Conservation (phyloP, 2,888 invertebrate genomes). For the Campoplex capitator region DNA sequence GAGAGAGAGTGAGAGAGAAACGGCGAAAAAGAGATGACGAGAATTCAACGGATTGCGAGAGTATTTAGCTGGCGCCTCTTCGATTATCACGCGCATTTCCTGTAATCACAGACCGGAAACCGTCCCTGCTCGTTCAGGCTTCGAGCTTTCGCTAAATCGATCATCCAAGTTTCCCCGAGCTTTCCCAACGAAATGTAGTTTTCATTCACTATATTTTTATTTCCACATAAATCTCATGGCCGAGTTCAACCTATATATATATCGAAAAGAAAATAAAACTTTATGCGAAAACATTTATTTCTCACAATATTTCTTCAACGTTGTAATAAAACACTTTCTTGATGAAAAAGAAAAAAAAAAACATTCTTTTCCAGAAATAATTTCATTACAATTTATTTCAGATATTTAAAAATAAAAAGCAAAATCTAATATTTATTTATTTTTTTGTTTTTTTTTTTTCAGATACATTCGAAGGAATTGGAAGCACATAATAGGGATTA, state of each 20-base stretch:
- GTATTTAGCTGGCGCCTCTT: conserved; percentile 57
- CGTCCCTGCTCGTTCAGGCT: conserved; percentile 61
- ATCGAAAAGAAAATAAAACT: background rate
- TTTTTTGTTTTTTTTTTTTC: background rate
- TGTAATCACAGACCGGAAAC: conserved; percentile 80
- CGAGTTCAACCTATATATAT: background rate
- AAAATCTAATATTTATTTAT: background rate
- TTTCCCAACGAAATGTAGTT: conserved; percentile 23
- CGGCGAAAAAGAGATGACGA: conserved; percentile 26
- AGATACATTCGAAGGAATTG: background rate
- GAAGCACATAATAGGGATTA: background rate
- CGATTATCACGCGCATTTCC: conserved; percentile 74
- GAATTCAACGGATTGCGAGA: conserved; percentile 46
- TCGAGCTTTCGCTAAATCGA: conserved; percentile 59
- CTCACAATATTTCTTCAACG: background rate
- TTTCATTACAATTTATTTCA: background rate
- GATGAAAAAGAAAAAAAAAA: background rate
- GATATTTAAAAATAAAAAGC: background rate
- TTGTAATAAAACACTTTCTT: background rate
- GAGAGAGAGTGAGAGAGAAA: background rate
- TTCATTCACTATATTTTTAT: conserved; percentile 27
- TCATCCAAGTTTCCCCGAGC: conserved; percentile 52
- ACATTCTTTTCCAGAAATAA: background rate
- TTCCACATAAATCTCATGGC: conserved; percentile 10
- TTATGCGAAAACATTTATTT: conserved; percentile 5